These are phyloP conservation scores for Philopedon plagiatum DNA, from an alignment of 2,888 invertebrate species.

Conservation along the genomic window DNA sequence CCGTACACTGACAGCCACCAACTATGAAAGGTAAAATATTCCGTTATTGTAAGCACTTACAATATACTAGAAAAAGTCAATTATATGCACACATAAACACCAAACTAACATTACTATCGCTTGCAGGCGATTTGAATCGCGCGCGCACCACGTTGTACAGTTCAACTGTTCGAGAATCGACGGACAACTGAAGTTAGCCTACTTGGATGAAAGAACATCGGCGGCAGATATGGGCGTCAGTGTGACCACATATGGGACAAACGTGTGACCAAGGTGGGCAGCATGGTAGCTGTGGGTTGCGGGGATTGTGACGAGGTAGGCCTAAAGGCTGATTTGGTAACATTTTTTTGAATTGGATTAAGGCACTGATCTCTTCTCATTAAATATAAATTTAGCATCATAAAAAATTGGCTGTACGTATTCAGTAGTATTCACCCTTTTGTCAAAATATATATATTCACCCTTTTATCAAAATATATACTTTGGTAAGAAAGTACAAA, in stretches of 20 bases:
- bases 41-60: slow-evolving; percentile 45
- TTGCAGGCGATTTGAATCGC: slow-evolving; percentile 44
- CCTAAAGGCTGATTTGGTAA: neutral
- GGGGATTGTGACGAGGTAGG: slow-evolving; percentile 15
- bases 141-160: slow-evolving; percentile 52
- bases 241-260: slow-evolving; percentile 61
- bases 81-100: slow-evolving; percentile 41
- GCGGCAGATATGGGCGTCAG: slow-evolving; percentile 56
- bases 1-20: slow-evolving; percentile 44
- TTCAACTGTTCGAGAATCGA: slow-evolving; percentile 57
- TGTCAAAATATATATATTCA: too few species aligned
- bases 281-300: slow-evolving; percentile 47
- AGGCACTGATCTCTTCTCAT: too few species aligned
- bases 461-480: too few species aligned
- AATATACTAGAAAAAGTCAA: slow-evolving; percentile 39
- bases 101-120: slow-evolving; percentile 31
- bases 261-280: slow-evolving; percentile 57
- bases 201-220: slow-evolving; percentile 54
- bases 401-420: too few species aligned
- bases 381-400: too few species aligned
- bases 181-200: slow-evolving; percentile 62
- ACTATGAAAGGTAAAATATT: slow-evolving; percentile 42
- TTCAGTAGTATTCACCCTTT: too few species aligned
- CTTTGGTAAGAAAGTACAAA: too few species aligned
- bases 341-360: neutral